Base-by-base conservation (phyloP, 2,888 invertebrate genomes). In the Orgyia antiqua region DNA sequence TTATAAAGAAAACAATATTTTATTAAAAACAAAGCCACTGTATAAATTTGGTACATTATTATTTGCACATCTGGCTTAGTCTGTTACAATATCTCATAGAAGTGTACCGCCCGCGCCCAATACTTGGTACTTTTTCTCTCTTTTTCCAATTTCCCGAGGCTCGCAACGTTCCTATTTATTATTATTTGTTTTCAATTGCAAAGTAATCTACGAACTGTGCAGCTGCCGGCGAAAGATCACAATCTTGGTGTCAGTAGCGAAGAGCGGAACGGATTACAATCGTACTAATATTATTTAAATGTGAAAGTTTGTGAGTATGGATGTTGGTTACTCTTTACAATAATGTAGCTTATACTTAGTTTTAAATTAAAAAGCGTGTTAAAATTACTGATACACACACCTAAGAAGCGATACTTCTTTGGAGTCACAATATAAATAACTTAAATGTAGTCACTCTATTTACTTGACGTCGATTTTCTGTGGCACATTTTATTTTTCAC, bases 141-240 rank as follows among this genome's bases (percentile, higher is more conserved):
- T 20, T 75, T 78, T 77, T 77, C 69, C 78, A 75, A 78, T 78
- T 77, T 74, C 59, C 64, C 61, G 68, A 62, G 59, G 68, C 66
- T 65, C 64, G 65, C 53, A 64, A 63, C 60, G 59, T 20, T 58
- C 59, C 68, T 80, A 79, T 83, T 83, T 83, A 82, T 82, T 80
- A 77, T 80, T 80, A 80, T 83, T 83, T 80, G 80, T 82, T 82
- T 82, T 82, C 82, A 80, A 82, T 83, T 79, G 80, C 78, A 72
- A 77, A 80, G 77, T 76, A 82, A 82, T 80, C 80, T 79, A 68
- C 60, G 70, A 70, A 63, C 69, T 69, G 68, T 68, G 76, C 79
- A 79, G 78, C 74, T 79, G 79, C 66, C 51, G 47, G 43, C 42
- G 50, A 58, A 62, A 75, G 70, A 69, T 62, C 68, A 58, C 57